Conservation (phyloP, 2,888 invertebrate genomes). For the Idaea dimidiata region DNA sequence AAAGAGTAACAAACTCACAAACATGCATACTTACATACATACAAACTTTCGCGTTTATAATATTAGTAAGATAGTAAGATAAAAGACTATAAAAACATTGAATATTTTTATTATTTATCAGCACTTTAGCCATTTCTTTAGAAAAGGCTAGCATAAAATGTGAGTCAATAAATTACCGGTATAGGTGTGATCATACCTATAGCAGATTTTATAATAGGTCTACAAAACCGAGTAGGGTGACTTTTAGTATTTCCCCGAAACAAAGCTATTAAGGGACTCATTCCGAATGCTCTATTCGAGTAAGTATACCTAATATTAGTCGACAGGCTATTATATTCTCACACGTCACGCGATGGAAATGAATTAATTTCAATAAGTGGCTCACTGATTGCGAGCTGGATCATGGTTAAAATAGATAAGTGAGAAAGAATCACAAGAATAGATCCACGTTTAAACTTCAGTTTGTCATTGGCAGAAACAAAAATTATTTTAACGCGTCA, state of each 20-base stretch:
- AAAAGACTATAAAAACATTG: too few relatives aligned
- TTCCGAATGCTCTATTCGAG: slow-evolving; percentile 47
- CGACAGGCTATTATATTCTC: slow-evolving; percentile 34
- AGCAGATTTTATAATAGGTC: slow-evolving; percentile 30
- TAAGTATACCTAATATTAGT: slow-evolving; percentile 58
- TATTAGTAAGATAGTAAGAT: too few relatives aligned
- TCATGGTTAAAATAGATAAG: too few relatives aligned
- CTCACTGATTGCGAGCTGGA: too few relatives aligned
- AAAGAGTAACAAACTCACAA: too few relatives aligned
- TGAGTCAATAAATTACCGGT: not conserved
- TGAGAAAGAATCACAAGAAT: too few relatives aligned
- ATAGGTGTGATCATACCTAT: slow-evolving; percentile 27
- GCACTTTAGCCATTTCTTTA: not conserved
- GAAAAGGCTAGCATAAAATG: not conserved
- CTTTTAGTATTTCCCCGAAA: slow-evolving; percentile 39
- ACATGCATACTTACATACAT: too few relatives aligned
- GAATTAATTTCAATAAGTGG: slow-evolving; percentile 8
- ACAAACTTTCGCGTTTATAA: too few relatives aligned
- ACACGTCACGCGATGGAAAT: slow-evolving; percentile 41
- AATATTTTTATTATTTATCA: too few relatives aligned
- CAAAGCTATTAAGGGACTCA: slow-evolving; percentile 47
- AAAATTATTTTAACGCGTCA: too few relatives aligned
- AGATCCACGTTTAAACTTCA: too few relatives aligned
- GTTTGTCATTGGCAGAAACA: too few relatives aligned
- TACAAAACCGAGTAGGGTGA: not conserved